Base-by-base conservation (phyloP, 92 coral and sea anemone species). In the Epizoanthus ramosus region DNA sequence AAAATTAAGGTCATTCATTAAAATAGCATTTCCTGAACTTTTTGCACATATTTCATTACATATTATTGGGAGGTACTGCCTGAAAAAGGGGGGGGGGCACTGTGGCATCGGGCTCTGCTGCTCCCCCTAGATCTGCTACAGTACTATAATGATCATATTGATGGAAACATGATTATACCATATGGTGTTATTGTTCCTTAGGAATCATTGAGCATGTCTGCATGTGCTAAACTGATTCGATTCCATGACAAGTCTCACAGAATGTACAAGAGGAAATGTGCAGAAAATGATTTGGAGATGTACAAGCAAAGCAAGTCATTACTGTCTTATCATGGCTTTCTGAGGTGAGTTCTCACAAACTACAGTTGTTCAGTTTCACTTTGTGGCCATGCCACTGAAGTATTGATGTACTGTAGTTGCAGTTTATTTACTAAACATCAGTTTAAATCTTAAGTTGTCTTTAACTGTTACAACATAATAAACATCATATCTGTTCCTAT, bases 241-340 rank as follows among this genome's bases (percentile, higher is more conserved):
- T 70, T 86, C 84, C 98, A 93, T 19, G 98, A 93, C 89, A 93
- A 93, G 85, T 79, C 83, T 64, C 98, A 93, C 57, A 87, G 86
- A 73, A 93, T 91, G 95, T 91, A 83, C 93, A 93, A 93, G 61
- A 85, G 89, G 66, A 91, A 88, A 33, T 93, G 98, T 80, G 94
- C 98, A 24, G 98, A 94, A 16, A 88, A 87, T 65, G 87, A 91
- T 22, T 93, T 90, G 35, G 98, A 87, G 68, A 87, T 81, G 33
- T 91, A 84, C 86, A 84, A 84, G 53, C 84, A 87, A 75, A 91
- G 97, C 91, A 93, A 89, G 80, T 58, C 83, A 43, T 83, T 93
- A 41, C 83, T 93, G 68, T 93, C 97, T 19, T 91, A 83, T 67
- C 94, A 93, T 65, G 97, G 97, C 18, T 93, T 93, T 50, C 86